Evolutionary conservation across 2,888 invertebrate genomes (phyloP).

Genomic region (Malachius bipustulatus): DNA sequence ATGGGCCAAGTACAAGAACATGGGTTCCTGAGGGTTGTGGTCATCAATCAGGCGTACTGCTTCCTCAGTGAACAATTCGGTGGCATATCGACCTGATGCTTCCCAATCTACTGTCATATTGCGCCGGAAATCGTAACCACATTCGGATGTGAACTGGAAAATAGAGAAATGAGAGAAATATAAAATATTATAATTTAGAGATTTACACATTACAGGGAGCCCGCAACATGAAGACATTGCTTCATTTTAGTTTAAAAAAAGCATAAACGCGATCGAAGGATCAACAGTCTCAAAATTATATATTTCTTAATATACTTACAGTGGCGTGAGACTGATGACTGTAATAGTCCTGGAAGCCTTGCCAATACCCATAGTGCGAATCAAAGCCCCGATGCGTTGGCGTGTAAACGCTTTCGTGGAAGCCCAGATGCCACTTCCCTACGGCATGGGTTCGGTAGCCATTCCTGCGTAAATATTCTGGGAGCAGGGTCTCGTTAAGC

Average conservation of each 20-base stretch:
- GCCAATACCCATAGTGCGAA: slow-evolving; percentile 74
- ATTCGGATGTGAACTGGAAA: slow-evolving; percentile 32
- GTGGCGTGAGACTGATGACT: slow-evolving; percentile 44
- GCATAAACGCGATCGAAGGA: too few species aligned
- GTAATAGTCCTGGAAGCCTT: slow-evolving; percentile 72
- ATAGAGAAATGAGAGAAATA: background rate
- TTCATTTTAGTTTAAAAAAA: too few species aligned
- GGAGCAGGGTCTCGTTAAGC: slow-evolving; percentile 43
- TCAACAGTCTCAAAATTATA: too few species aligned
- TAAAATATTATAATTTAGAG: background rate
- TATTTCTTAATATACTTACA: slow-evolving; percentile 30
- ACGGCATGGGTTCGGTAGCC: slow-evolving; percentile 68
- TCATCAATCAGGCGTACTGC: slow-evolving; percentile 47
- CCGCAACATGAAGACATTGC: too few species aligned
- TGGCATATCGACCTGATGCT: slow-evolving; percentile 48
- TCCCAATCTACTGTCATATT: slow-evolving; percentile 44
- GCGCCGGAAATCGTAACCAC: slow-evolving; percentile 51
- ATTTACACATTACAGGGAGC: background rate
- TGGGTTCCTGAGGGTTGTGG: slow-evolving; percentile 42
- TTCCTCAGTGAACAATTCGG: slow-evolving; percentile 53
- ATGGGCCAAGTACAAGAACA: slow-evolving; percentile 60
- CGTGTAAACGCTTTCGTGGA: slow-evolving; percentile 55
- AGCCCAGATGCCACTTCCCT: slow-evolving; percentile 84
- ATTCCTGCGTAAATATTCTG: slow-evolving; percentile 49
- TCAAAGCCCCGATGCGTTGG: slow-evolving; percentile 70